Base-by-base conservation (phyloP, 2,888 invertebrate genomes). In the Eilema caniola region DNA sequence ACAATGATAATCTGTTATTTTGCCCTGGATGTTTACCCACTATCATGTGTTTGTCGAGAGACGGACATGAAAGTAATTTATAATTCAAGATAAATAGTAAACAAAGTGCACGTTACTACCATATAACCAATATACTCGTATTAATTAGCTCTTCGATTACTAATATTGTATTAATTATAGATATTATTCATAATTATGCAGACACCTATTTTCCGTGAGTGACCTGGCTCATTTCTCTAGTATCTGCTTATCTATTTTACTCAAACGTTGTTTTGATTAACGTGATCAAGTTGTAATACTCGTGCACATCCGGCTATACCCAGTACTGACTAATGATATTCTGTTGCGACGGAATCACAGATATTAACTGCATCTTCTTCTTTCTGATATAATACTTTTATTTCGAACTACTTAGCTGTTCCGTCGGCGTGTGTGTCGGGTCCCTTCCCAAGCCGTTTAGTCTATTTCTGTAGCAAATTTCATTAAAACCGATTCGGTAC, bases 51-150 rank as follows among this genome's bases (percentile, higher is more conserved):
- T 31, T 61, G 28, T 20, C 31, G 61, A 61, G 61, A 61, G 31
- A 61, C n/a, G 37, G 61, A 73, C 62, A 68, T 72, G 73, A 76
- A 81, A 73, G 70, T 72, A 67, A 62, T 72, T 71, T 70, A 66
- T 68, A 73, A 71, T 64, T 56, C 41, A 57, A 76, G 63, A 71
- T 69, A 72, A 71, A 79, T 79, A 74, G 73, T 76, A 76, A 79
- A 76, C 75, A 79, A 33, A 53, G 69, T 56, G 28, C 74, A 72
- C 73, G 66, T 69, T 66, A 64, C 67, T 75, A 69, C 67, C 53
- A 62, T 71, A 53, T 72, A 70, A 10, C 11, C 64, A 69, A 82
- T 31, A 16, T 16, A 16, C 16, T 41, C 16, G 16, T 41, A 28
- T 62, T 82, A 75, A 78, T 76, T 81, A 75, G 67, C 24, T 53